These are phyloP conservation scores for Plutomurus gul DNA, from an alignment of 1,140 invertebrate species.

Conservation along the genomic window DNA sequence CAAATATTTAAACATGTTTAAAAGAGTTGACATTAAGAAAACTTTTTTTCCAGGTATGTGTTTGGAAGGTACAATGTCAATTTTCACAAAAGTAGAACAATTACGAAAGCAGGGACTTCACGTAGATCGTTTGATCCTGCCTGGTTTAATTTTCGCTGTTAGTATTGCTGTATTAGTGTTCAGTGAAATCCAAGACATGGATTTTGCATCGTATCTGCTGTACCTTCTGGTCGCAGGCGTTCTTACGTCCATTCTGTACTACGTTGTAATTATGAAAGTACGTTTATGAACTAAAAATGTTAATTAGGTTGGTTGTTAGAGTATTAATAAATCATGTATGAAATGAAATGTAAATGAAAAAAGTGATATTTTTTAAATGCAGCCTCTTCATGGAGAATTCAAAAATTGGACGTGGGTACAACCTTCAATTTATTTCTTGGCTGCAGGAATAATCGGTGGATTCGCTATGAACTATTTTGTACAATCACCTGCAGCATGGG, in stretches of 20 bases:
- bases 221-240: slow-evolving; percentile 48
- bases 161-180: slow-evolving; percentile 44
- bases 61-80: neutral
- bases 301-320: neutral
- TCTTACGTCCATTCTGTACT: slow-evolving; percentile 41
- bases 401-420: slow-evolving; percentile 50
- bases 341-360: neutral
- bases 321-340: neutral
- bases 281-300: neutral
- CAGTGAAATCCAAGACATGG: slow-evolving; percentile 28
- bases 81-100: neutral
- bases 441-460: slow-evolving; percentile 36
- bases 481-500: slow-evolving; percentile 36
- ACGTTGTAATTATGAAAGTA: slow-evolving; percentile 51
- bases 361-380: neutral
- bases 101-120: slow-evolving; percentile 27
- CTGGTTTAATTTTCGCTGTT: slow-evolving; percentile 34
- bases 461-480: slow-evolving; percentile 47
- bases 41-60: neutral
- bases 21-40: too few species aligned
- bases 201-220: slow-evolving; percentile 49
- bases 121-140: slow-evolving; percentile 44
- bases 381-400: slow-evolving; percentile 50
- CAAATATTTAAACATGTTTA: neutral
- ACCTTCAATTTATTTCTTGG: slow-evolving; percentile 40